Evolutionary conservation across 2,113 vertebrate species (phyloP).

Genomic region (Corythaixoides concolor): DNA sequence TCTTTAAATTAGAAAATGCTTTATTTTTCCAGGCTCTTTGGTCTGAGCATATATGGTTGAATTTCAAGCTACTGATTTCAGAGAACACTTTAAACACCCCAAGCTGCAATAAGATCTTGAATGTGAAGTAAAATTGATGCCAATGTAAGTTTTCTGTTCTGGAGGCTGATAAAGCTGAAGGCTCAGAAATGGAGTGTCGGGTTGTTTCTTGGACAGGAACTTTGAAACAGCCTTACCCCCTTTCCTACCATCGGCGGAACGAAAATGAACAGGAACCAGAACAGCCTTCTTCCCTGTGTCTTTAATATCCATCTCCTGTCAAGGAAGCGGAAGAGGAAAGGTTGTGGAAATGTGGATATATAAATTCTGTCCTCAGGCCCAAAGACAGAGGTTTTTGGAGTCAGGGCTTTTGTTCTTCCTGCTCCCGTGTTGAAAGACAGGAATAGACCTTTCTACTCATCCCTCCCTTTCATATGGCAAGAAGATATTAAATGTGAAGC

Average conservation of each 20-base stretch:
- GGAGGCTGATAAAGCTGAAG: not conserved
- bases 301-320: not conserved
- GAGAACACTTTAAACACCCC: not conserved
- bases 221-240: not conserved
- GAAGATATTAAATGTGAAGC: not conserved
- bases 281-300: not conserved
- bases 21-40: not conserved
- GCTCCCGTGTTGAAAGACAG: not conserved
- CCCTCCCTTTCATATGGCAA: not conserved
- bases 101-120: not conserved
- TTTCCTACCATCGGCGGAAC: not conserved
- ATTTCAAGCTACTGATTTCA: slow-evolving; percentile 23
- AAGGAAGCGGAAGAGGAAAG: not conserved
- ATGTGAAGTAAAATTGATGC: not conserved
- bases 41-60: not conserved
- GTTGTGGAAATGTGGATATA: not conserved
- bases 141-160: not conserved
- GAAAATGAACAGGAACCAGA: not conserved
- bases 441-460: not conserved
- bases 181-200: not conserved
- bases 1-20: slow-evolving; percentile 27
- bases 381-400: not conserved
- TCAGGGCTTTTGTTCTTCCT: not conserved
- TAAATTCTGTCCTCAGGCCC: not conserved
- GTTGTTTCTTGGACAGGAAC: not conserved